Evolutionary conservation across 2,113 vertebrate genomes (phyloP), one percentile per base, ranked within the genome.

Genomic region (Diadophis punctatus): DNA sequence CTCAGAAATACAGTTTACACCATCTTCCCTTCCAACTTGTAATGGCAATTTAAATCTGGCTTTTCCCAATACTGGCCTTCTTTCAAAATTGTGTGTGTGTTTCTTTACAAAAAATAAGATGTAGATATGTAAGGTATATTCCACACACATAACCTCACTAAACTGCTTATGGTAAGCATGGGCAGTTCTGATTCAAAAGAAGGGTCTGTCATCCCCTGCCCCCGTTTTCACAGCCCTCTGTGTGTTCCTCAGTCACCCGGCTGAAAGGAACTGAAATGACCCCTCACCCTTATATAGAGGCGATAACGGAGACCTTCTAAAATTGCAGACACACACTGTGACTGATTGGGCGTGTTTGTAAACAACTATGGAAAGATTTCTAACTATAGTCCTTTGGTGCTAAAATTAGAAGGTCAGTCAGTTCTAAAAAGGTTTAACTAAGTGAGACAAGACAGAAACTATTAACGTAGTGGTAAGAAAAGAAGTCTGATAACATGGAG

Each of bases 291-390:
- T 68, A 91, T 87, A 1, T 95, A 93, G 93, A 96, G 97, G 95
- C n/a, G 92, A 96, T 91, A 97, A 96, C 88, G 34, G 89, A 95
- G 94, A 95, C 95, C 93, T 94, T 93, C 96, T 96, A 94, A 96
- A 96, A 96, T 74, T 93, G 95, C 94, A 95, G 93, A 94, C 95
- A 95, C 87, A 93, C 1, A 53, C 93, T 86, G 89, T 91, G 90
- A 87, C 85, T 91, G 34, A 88, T 94, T 95, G 94, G 95, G 96
- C 96, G 96, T 97, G 96, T 97, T 96, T 97, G 95, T 97, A 97
- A 98, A 97, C 96, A 97, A 97, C 92, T 97, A 96, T 96, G 94
- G 95, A 97, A 95, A 97, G 95, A 94, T 96, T 97, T 97, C 97
- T 97, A 97, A 97, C 97, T 97, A 97, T 97, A 97, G 96, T 55